Evolutionary conservation across 2,113 vertebrate species (phyloP).

Genomic region (Mustela lutreola): DNA sequence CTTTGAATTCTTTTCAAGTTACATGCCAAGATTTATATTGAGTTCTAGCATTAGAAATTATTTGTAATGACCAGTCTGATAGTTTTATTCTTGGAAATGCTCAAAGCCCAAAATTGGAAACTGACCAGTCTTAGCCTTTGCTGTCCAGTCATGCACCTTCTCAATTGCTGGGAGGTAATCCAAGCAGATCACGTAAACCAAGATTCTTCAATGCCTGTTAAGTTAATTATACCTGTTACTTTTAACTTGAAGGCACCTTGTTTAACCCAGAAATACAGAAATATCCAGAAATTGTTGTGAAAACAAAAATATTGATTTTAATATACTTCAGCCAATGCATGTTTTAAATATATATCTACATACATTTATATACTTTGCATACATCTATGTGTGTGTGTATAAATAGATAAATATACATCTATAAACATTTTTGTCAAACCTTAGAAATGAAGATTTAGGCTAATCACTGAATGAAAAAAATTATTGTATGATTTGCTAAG

Average conservation of each 20-base stretch:
- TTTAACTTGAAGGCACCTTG: constrained; percentile 5
- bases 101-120: constrained; percentile 8
- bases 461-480: neutral
- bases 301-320: constrained; percentile 54
- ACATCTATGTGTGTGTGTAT: too few relatives aligned
- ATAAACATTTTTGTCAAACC: neutral
- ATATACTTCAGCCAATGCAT: neutral
- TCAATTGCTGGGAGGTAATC: neutral
- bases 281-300: neutral
- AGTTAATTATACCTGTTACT: neutral
- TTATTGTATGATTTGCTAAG: neutral
- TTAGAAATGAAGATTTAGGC: constrained; percentile 6
- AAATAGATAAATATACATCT: too few relatives aligned
- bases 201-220: neutral
- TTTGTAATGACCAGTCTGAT: constrained; percentile 12
- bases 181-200: neutral
- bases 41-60: neutral
- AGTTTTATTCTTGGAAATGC: neutral
- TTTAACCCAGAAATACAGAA: constrained; percentile 49
- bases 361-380: neutral
- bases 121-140: neutral
- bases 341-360: neutral
- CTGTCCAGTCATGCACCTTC: neutral
- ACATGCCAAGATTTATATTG: neutral
- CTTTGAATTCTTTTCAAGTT: constrained; percentile 24